Evolutionary conservation across 2,113 vertebrate genomes (phyloP), one percentile per base, ranked within the genome.

Genomic region (Rutilus rutilus): DNA sequence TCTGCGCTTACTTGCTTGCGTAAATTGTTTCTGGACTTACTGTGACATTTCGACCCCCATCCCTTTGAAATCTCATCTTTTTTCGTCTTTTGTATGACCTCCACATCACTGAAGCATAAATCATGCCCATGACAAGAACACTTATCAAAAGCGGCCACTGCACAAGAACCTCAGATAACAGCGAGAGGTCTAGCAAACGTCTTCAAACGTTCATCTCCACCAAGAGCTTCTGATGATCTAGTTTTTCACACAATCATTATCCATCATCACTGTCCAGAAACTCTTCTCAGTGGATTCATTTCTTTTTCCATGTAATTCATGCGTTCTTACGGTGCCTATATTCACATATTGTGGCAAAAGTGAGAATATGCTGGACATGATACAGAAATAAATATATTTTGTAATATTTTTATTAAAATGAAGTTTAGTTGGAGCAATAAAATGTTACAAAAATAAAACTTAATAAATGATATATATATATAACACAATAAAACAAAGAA

Each of bases 41-140:
- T 27, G 25, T 39, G 33, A 45, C 17, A 65, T 11, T 59, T 83
- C 47, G 33, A 69, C 21, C 27, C n/a, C n/a, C 19, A 6, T 36
- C n/a, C 33, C 17, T n/a, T 50, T 59, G 14, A 57, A 81, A 78
- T 7, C 23, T 86, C 30, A 83, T 50, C 73, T 33, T 64, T 52
- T 80, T 27, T 62, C 67, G 4, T 86, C 62, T 45, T 74, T 76
- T 19, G 54, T 78, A 57, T 30, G 25, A 83, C 62, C 39, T 54
- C 12, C 7, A 17, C 33, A 23, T 45, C n/a, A 47, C 80, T 74
- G 76, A 84, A 87, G 36, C 82, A 57, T 90, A 79, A 86, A 85
- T 86, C 81, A 71, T 42, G 12, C 67, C 36, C 21, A 71, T 42
- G 33, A 36, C 54, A 21, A 77, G 75, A 54, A 77, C 15, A 33